Percentiles rank a stretch among this genome's conserved stretches.
Conservation (phyloP, 2,888 invertebrate genomes). For the Polydrusus cervinus region DNA sequence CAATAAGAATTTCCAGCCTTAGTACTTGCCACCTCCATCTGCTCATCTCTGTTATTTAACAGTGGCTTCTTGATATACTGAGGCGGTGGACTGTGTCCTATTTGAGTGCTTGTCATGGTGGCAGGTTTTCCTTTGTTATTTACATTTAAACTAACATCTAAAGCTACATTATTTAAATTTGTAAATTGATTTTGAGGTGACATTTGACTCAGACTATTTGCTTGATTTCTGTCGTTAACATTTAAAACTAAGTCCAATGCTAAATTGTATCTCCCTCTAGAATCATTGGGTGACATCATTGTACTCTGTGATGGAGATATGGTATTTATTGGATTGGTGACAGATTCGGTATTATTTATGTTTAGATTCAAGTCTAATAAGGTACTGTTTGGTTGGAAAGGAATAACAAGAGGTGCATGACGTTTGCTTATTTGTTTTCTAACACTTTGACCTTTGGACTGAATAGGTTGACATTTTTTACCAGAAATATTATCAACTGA, state of each 20-base stretch:
- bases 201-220: background rate
- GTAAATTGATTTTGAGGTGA: background rate
- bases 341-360: constrained; percentile 1
- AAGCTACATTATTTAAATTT: constrained; percentile 13
- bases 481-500: background rate
- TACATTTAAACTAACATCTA: constrained; percentile 13
- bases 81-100: background rate
- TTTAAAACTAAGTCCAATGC: constrained; percentile 18
- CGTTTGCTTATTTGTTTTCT: background rate
- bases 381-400: background rate
- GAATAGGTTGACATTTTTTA: background rate
- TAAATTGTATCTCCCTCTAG: background rate
- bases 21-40: background rate
- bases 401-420: background rate
- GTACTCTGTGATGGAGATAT: background rate
- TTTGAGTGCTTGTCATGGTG: background rate
- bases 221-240: constrained; percentile 3
- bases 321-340: background rate
- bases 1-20: background rate
- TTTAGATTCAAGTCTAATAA: constrained; percentile 8
- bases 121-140: constrained; percentile 2
- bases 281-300: background rate
- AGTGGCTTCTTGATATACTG: background rate
- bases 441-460: background rate
- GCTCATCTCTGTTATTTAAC: background rate